A percentile compares a stretch with the other conserved stretches of the same genome.
These are phyloP conservation scores for Microchirus variegatus DNA, from an alignment of 2,797 vertebrate species.

Conservation along the genomic window DNA sequence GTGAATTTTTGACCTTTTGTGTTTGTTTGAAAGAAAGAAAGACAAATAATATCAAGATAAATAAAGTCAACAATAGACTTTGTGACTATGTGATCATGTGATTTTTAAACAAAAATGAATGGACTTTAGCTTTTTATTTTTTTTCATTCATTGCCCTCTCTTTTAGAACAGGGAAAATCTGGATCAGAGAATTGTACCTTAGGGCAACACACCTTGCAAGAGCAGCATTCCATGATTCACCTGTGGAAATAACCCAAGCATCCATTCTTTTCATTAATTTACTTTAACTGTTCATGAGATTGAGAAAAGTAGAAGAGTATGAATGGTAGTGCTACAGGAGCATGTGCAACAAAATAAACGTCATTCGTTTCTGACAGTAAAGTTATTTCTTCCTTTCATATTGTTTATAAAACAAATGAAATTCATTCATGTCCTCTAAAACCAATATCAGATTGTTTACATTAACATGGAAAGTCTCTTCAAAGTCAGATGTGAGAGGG, in stretches of 20 bases:
- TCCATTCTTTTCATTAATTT: constrained; percentile 18
- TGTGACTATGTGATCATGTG: too few relatives aligned
- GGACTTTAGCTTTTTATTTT: too few relatives aligned
- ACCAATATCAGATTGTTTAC: background rate
- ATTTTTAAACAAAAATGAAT: too few relatives aligned
- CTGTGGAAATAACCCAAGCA: constrained; percentile 43
- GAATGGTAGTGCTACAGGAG: background rate
- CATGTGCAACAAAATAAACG: background rate
- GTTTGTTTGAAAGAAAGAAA: too few relatives aligned
- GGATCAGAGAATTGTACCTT: constrained; percentile 20
- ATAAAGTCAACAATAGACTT: too few relatives aligned
- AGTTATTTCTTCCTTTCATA: background rate
- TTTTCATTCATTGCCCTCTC: constrained; percentile 10
- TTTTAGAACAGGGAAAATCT: background rate
- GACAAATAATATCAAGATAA: too few relatives aligned
- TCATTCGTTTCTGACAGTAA: background rate
- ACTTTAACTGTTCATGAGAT: constrained; percentile 6
- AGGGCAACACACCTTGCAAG: constrained; percentile 47
- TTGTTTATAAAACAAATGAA: background rate
- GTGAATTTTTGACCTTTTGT: too few relatives aligned
- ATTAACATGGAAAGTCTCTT: background rate
- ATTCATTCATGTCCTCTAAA: too few relatives aligned
- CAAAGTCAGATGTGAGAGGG: constrained; percentile 2
- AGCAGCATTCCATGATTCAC: constrained; percentile 34
- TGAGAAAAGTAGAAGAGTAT: background rate